These are phyloP conservation scores for Eutolmus rufibarbis DNA, from an alignment of 2,888 invertebrate species.

Conservation along the genomic window DNA sequence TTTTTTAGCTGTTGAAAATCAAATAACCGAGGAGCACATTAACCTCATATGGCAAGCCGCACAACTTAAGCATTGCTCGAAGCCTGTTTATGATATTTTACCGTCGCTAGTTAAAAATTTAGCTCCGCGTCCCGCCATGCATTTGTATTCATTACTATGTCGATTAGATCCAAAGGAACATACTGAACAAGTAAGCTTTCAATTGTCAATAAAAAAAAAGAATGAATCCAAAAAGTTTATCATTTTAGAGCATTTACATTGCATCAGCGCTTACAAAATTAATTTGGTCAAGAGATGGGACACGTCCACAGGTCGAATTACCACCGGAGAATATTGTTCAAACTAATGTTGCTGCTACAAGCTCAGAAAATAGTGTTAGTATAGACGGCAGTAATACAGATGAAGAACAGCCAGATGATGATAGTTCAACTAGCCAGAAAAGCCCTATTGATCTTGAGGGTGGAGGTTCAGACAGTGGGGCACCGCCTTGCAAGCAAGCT, in stretches of 20 bases:
- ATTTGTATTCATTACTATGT: slow-evolving; percentile 86
- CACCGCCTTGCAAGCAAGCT: slow-evolving; percentile 66
- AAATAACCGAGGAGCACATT: slow-evolving; percentile 88
- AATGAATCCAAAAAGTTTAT: neutral
- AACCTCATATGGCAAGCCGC: slow-evolving; percentile 95
- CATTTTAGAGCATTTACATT: slow-evolving; percentile 74
- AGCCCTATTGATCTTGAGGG: slow-evolving; percentile 64
- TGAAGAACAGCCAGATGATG: slow-evolving; percentile 70
- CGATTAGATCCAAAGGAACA: slow-evolving; percentile 89
- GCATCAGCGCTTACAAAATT: slow-evolving; percentile 90
- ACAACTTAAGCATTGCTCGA: slow-evolving; percentile 92
- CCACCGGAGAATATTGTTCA: slow-evolving; percentile 62
- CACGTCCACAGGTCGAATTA: slow-evolving; percentile 62
- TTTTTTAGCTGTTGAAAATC: slow-evolving; percentile 90
- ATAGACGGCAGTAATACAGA: slow-evolving; percentile 83
- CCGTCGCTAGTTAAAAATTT: slow-evolving; percentile 90
- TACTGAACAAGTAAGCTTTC: slow-evolving; percentile 77
- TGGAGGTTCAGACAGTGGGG: slow-evolving; percentile 61
- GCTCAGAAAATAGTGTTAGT: slow-evolving; percentile 81
- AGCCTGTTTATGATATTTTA: slow-evolving; percentile 89
- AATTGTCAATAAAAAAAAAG: slow-evolving; percentile 60
- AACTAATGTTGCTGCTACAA: slow-evolving; percentile 67
- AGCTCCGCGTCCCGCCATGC: slow-evolving; percentile 86
- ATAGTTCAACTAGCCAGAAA: slow-evolving; percentile 68
- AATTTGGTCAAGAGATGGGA: slow-evolving; percentile 81